Conservation (phyloP, 1,140 invertebrate species). For the Hylaeus anthracinus region DNA sequence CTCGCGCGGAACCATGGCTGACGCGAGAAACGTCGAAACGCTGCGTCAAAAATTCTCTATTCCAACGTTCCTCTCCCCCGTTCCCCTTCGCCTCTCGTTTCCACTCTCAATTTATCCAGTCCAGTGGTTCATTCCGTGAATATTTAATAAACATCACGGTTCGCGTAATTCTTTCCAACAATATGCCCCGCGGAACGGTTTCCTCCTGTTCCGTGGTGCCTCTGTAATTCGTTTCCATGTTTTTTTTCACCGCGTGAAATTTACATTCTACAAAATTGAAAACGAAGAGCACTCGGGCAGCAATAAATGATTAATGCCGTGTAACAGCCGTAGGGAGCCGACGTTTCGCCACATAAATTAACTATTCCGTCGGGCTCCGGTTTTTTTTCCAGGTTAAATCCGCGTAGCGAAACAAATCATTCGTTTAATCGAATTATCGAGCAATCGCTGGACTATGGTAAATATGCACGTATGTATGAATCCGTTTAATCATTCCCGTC, state of each 20-base stretch:
- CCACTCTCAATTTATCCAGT: background rate
- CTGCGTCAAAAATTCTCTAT: background rate
- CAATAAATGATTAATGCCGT: slow-evolving; percentile 5
- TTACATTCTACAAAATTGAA: background rate
- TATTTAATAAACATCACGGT: background rate
- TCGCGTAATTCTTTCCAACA: slow-evolving; percentile 1
- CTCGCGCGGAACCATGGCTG: too few relatives aligned
- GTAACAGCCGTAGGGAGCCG: background rate
- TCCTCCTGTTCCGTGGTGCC: background rate
- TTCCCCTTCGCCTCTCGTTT: background rate
- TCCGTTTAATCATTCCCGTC: slow-evolving; percentile 20
- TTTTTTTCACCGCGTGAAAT: background rate
- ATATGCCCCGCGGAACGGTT: background rate
- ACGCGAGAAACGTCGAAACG: background rate
- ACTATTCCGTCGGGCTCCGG: slow-evolving; percentile 4
- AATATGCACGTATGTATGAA: slow-evolving; percentile 20
- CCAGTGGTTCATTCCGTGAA: slow-evolving; percentile 16
- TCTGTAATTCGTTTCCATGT: background rate
- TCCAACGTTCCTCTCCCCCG: background rate
- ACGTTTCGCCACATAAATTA: slow-evolving; percentile 19
- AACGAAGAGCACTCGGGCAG: background rate
- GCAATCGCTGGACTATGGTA: slow-evolving; percentile 27
- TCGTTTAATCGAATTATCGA: slow-evolving; percentile 38
- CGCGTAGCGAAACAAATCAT: slow-evolving; percentile 22
- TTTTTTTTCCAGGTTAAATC: slow-evolving; percentile 25